Conservation (phyloP, 1,140 invertebrate species). For the Neodiprion pinetum region DNA sequence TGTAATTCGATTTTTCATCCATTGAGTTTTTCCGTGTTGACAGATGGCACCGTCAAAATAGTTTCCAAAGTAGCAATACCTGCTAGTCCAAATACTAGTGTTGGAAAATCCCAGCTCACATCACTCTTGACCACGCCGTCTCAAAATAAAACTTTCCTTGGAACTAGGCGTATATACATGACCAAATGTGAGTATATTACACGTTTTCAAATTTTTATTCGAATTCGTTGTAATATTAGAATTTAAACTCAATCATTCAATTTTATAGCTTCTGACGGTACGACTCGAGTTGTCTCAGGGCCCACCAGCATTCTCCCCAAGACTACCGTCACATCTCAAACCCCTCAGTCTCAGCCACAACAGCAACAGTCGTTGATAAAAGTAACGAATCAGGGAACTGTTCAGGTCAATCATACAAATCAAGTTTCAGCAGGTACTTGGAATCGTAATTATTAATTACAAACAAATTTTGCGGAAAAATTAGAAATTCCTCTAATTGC, state of each 20-base stretch:
- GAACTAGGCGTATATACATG: slow-evolving; percentile 79
- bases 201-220: slow-evolving; percentile 14
- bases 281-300: slow-evolving; percentile 74
- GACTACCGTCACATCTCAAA: slow-evolving; percentile 33
- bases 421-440: slow-evolving; percentile 33
- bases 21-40: slow-evolving; percentile 30
- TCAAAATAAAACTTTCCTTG: slow-evolving; percentile 72
- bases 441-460: not conserved
- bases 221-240: slow-evolving; percentile 8
- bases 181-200: slow-evolving; percentile 67
- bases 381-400: slow-evolving; percentile 31
- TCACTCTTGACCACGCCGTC: slow-evolving; percentile 71
- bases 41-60: slow-evolving; percentile 68
- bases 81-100: slow-evolving; percentile 61
- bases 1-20: slow-evolving; percentile 11
- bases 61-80: slow-evolving; percentile 69
- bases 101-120: slow-evolving; percentile 73
- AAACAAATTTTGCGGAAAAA: slow-evolving; percentile 11
- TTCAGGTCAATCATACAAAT: not conserved
- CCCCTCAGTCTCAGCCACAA: slow-evolving; percentile 32
- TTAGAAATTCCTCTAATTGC: slow-evolving; percentile 4
- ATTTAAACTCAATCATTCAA: slow-evolving; percentile 21
- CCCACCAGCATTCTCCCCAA: slow-evolving; percentile 66
- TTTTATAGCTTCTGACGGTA: slow-evolving; percentile 71
- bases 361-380: slow-evolving; percentile 59